Percentiles rank a stretch among this genome's conserved stretches.
phyloP scores from a whole-genome alignment of 2,888 invertebrate species.

The Drosophila paranaensis region DNA sequence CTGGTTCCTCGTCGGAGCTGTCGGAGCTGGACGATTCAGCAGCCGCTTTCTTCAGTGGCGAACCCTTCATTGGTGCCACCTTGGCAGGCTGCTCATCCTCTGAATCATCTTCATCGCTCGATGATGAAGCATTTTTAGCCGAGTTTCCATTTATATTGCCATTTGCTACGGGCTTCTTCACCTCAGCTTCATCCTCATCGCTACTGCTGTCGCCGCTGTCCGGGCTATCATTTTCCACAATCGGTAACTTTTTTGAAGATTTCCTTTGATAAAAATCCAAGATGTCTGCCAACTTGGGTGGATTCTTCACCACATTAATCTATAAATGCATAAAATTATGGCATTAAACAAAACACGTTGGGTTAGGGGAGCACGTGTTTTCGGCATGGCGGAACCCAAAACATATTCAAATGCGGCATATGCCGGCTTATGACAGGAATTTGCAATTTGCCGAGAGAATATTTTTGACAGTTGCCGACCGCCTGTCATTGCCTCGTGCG shows the following conservation, averaged over 20 bases:
- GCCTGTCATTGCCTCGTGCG: not conserved
- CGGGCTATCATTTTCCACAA: slow-evolving; percentile 56
- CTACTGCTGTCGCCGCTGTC: slow-evolving; percentile 71
- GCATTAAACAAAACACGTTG: slow-evolving; percentile 35
- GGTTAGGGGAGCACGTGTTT: slow-evolving; percentile 68
- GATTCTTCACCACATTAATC: slow-evolving; percentile 88
- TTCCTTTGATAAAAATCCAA: slow-evolving; percentile 86
- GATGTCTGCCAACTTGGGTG: slow-evolving; percentile 88
- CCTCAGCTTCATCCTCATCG: slow-evolving; percentile 26
- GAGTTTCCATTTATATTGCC: slow-evolving; percentile 46
- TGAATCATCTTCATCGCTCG: slow-evolving; percentile 52
- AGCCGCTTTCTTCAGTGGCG: slow-evolving; percentile 27
- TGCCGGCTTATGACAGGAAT: not conserved
- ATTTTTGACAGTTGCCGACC: slow-evolving; percentile 1
- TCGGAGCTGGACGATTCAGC: slow-evolving; percentile 51
- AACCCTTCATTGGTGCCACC: slow-evolving; percentile 13
- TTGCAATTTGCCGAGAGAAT: slow-evolving; percentile 12
- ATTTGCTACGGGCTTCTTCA: slow-evolving; percentile 22
- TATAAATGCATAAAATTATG: slow-evolving; percentile 83
- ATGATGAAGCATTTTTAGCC: slow-evolving; percentile 18
- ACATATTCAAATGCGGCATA: not conserved
- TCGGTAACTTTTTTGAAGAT: slow-evolving; percentile 85
- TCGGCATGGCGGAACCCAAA: slow-evolving; percentile 13
- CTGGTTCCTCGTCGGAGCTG: slow-evolving; percentile 47
- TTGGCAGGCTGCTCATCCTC: slow-evolving; percentile 45